Base-by-base conservation (phyloP, 92 coral and sea anemone genomes). In the Porites cylindrica region DNA sequence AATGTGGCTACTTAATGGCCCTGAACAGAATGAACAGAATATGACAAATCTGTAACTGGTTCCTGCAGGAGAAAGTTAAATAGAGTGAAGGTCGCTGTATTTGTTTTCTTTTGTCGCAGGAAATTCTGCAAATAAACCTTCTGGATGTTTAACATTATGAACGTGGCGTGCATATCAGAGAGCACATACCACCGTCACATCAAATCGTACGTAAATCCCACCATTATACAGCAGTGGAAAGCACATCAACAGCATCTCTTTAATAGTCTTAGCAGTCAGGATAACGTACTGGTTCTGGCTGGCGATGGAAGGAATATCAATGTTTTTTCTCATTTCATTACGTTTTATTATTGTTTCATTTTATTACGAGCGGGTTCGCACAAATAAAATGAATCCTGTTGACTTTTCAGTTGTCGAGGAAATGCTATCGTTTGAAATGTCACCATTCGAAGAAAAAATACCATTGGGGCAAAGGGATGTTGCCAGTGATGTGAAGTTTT, bases 221-320 rank as follows among this genome's bases (percentile, higher is more conserved):
- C 76, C 13, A 75, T 88, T 8, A 82, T 82, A 16, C 69, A 82
- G 79, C 65, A 53, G 52, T 82, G 91, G 91, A 88, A 82, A 60
- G 70, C 78, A 53, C 74, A 89, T 23, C 92, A 89, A 66, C 14
- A 78, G 24, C 58, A 54, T 13, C 78, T 66, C 13, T 53, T 77
- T 17, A 47, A 68, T 13, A 13, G 5, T 3, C 76, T 85, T 21
- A 16, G 29, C 67, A 76, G 52, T 10, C 7, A 18, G 7, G 70
- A 77, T 2, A 74, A 56, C 43, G 77, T 26, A 1, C 19, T 81
- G 38, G 60, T 88, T 38, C 29, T 88, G 1, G 82, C 86, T 29
- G 86, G 86, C 38, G 93, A 90, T 84, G 93, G 89, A 16, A 79
- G 86, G 79, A 29, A 29, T 29, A 29, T 29, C 32, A 29, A 29